Evolutionary conservation across 2,797 vertebrate genomes (phyloP), one percentile per base, ranked within the genome.

Genomic region (Microctenopoma stevenorrisi): DNA sequence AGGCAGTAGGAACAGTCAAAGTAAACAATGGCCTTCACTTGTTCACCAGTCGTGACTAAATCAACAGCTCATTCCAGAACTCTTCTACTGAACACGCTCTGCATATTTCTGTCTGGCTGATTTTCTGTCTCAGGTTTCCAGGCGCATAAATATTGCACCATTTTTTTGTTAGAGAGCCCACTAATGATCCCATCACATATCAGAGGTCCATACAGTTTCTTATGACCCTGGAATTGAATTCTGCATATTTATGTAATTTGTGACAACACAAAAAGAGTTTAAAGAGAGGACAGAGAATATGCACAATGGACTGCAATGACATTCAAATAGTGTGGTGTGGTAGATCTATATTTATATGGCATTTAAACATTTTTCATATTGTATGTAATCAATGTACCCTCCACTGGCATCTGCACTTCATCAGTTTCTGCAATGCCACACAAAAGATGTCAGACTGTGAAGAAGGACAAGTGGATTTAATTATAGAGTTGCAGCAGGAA

Each of bases 11-110:
- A 89, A 87, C 64, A 83, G 81, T 84, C 82, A 79, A 78, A 77
- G 71, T 80, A 90, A 89, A 93, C 88, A 89, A 86, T 78, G 71
- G 81, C 79, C 69, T 76, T 65, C 73, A 74, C 66, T 38, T 16
- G 80, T 74, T 55, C 74, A 84, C 46, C 61, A 78, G 78, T 72
- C 69, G 64, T 61, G 81, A 83, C 83, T 85, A 89, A 91, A 79
- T 90, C 89, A 86, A 89, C 86, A 87, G 66, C 57, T 57, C 76
- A 75, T 78, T 58, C 66, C 71, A 75, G 85, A 71, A 81, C 67
- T 81, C 70, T 80, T 79, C 69, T 71, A 60, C 79, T 72, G 74
- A 76, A 84, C 74, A 81, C 68, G 76, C 77, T 86, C 67, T 84
- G 83, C 79, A 82, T 77, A 85, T 87, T 86, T 87, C 74, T 83